Percentiles rank a stretch among this genome's conserved stretches.
phyloP scores from a whole-genome alignment of 2,888 invertebrate genomes.

The Ophion slaviceki region DNA sequence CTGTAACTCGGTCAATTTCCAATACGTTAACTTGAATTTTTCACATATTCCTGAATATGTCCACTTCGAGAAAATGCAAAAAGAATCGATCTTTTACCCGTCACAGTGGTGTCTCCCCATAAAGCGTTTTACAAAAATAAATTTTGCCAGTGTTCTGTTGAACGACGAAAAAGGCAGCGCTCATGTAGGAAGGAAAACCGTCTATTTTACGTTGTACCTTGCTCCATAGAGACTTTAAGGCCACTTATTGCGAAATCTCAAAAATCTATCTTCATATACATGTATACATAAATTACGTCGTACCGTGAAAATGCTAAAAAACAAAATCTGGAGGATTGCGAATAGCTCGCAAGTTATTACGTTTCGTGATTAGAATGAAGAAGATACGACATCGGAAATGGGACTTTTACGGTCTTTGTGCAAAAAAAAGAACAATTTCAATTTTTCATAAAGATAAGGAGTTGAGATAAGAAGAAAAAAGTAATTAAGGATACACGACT shows the following conservation, averaged over 20 bases:
- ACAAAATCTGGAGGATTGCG: conserved; percentile 33
- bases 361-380: conserved; percentile 5
- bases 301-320: conserved; percentile 9
- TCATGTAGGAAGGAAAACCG: neutral
- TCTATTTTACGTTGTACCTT: neutral
- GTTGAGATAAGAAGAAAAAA: conserved; percentile 12
- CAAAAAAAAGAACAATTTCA: conserved; percentile 20
- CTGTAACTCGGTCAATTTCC: too few species aligned
- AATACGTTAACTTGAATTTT: too few species aligned
- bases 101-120: too few species aligned
- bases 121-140: too few species aligned
- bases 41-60: too few species aligned
- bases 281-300: conserved; percentile 3
- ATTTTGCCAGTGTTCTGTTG: too few species aligned
- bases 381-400: conserved; percentile 6
- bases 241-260: conserved; percentile 14
- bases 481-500: conserved; percentile 33
- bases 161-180: too few species aligned
- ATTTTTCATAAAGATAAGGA: conserved; percentile 26
- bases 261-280: neutral
- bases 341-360: conserved; percentile 36
- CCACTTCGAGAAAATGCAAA: too few species aligned
- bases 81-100: too few species aligned
- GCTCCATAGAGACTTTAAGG: neutral
- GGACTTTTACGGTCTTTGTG: conserved; percentile 1